Evolutionary conservation across 2,113 vertebrate species (phyloP).

Genomic region (Plestiodon gilberti): DNA sequence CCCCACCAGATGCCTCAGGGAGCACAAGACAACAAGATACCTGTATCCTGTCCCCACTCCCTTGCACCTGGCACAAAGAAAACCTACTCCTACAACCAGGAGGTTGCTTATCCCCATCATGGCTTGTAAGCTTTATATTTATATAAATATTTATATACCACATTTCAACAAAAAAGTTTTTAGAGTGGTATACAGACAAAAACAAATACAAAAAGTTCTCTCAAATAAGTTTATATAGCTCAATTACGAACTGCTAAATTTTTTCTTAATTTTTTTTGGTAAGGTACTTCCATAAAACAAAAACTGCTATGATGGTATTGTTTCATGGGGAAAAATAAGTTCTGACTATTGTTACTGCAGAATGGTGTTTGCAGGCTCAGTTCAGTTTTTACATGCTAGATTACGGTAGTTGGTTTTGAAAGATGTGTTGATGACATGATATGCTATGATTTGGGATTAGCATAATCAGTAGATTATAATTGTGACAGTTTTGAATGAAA

Average conservation of each 20-base stretch:
- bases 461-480: background rate
- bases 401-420: slow-evolving; percentile 1
- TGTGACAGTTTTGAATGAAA: rapidly evolving
- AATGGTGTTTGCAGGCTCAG: background rate
- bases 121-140: no score
- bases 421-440: background rate
- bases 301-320: background rate
- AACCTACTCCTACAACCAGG: no score
- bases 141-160: no score
- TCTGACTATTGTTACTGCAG: background rate
- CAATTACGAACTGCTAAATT: background rate
- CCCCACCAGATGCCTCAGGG: no score
- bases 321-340: background rate
- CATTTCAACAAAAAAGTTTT: background rate
- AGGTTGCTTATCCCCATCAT: no score
- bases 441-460: background rate
- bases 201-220: background rate
- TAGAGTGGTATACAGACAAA: background rate
- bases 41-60: no score
- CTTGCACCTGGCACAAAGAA: no score
- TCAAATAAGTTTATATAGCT: background rate
- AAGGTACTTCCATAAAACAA: background rate
- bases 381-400: background rate
- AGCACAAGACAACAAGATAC: no score
- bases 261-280: background rate